Evolutionary conservation across 2,113 vertebrate genomes (phyloP), one percentile per base, ranked within the genome.

Genomic region (Elanus axillaris): DNA sequence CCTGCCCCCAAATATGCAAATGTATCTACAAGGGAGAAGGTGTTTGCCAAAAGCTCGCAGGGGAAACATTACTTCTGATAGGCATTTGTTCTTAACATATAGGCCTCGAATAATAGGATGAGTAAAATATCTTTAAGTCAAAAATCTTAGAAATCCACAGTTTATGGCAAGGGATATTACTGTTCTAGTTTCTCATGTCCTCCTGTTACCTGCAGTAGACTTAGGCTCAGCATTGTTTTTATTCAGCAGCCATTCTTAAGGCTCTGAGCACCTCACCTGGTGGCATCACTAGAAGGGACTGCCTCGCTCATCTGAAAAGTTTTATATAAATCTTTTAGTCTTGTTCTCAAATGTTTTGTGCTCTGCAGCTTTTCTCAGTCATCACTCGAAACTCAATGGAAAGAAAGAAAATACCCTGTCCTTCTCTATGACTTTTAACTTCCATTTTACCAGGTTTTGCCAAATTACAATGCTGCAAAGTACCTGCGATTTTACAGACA

Each of bases 191-290:
- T 76, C 45, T 63, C 10, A 4, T 31, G 38, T 50, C 22, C 12
- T 76, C 75, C 36, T 74, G 40, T 69, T 10, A 20, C 16, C 58
- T 69, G 71, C n/a, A 22, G 25, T 3, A 45, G 36, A 12, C 26
- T 93, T 48, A 2, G 6, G 55, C 69, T n/a, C n/a, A n/a, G n/a
- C n/a, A n/a, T n/a, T n/a, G n/a, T n/a, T n/a, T n/a, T n/a, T n/a
- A n/a, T n/a, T n/a, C n/a, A n/a, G n/a, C n/a, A n/a, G 50, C 40
- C 23, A 42, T 79, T 83, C 17, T n/a, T 40, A 58, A 21, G 26
- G 52, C 47, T 80, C 42, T 0, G 1, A 25, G 82, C 1, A 0
- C 69, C 68, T 74, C 29, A 34, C 12, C 10, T 16, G 1, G 1
- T 73, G 53, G 32, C 62, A 66, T 76, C 32, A 9, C 50, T 32